Evolutionary conservation across 2,113 vertebrate genomes (phyloP).

Genomic region (Pelusios castaneus): DNA sequence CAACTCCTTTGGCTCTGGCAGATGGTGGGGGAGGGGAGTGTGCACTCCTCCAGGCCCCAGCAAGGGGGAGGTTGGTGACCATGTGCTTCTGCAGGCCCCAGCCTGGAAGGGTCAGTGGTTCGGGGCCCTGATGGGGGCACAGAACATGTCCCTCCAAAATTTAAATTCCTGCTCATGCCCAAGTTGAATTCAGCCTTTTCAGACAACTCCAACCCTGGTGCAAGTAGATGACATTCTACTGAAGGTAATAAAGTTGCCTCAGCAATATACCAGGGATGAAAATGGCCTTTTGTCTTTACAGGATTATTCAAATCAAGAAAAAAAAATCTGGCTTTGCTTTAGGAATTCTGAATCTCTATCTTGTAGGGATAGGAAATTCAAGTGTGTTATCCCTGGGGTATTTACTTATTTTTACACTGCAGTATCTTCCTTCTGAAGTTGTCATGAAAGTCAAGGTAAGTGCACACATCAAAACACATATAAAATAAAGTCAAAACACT

Average conservation of each 20-base stretch:
- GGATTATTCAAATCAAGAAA: background rate
- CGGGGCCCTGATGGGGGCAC: too few relatives aligned
- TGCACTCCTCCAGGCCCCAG: too few relatives aligned
- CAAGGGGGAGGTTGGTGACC: too few relatives aligned
- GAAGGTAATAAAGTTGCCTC: background rate
- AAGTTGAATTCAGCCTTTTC: background rate
- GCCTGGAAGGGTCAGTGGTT: too few relatives aligned
- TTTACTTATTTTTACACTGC: background rate
- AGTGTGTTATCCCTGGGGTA: background rate
- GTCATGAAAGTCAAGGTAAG: conserved; percentile 22
- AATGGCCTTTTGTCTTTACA: background rate
- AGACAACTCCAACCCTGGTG: background rate
- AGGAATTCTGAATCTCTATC: background rate
- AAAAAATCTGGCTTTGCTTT: conserved; percentile 13
- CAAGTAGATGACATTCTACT: background rate
- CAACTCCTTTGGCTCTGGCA: too few relatives aligned
- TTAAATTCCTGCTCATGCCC: background rate
- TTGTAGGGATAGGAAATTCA: conserved; percentile 22
- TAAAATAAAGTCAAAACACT: conserved; percentile 28
- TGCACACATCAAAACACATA: conserved; percentile 4
- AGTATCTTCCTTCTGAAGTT: conserved; percentile 6
- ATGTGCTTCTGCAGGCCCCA: too few relatives aligned
- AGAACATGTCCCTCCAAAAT: too few relatives aligned
- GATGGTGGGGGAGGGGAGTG: too few relatives aligned
- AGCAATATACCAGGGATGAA: background rate